A percentile compares a stretch with the other conserved stretches of the same genome.
Conservation (phyloP, 2,797 vertebrate genomes). For the Brachyrhaphis roseni region DNA sequence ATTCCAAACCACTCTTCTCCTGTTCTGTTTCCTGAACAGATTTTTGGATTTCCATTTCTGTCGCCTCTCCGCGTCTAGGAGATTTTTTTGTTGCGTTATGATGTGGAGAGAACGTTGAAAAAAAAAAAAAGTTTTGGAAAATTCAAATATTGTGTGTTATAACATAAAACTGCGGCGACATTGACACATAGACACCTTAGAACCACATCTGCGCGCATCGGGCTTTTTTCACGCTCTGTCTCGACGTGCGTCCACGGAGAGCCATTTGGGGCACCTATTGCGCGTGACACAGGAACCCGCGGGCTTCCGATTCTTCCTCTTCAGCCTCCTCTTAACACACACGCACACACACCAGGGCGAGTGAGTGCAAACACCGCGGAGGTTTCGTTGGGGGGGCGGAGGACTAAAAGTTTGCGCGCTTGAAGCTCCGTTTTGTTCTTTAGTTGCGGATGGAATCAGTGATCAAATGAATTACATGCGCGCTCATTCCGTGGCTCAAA, state of each 20-base stretch:
- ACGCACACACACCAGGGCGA: not conserved
- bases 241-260: slow-evolving; percentile 41
- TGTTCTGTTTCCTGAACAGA: no score
- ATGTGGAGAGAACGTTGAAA: not conserved
- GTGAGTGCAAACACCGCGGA: not conserved
- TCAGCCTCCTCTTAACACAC: not conserved
- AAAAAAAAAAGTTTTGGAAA: not conserved
- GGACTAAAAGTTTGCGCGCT: not conserved
- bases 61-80: not conserved
- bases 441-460: not conserved
- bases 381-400: not conserved
- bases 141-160: not conserved
- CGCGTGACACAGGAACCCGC: slow-evolving; percentile 30
- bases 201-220: not conserved
- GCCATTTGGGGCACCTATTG: slow-evolving; percentile 8
- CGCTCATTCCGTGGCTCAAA: not conserved
- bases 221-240: not conserved
- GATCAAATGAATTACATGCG: not conserved
- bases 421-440: not conserved
- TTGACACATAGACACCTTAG: not conserved
- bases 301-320: slow-evolving; percentile 7
- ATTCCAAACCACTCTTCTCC: not conserved
- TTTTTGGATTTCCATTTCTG: not conserved
- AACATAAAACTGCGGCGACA: not conserved
- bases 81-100: not conserved